Percentiles rank a stretch among this genome's conserved stretches.
Evolutionary conservation across 37 sponge, comb jelly and placozoan genomes (phyloP).

Genomic region (Cliona cf. orientalis): DNA sequence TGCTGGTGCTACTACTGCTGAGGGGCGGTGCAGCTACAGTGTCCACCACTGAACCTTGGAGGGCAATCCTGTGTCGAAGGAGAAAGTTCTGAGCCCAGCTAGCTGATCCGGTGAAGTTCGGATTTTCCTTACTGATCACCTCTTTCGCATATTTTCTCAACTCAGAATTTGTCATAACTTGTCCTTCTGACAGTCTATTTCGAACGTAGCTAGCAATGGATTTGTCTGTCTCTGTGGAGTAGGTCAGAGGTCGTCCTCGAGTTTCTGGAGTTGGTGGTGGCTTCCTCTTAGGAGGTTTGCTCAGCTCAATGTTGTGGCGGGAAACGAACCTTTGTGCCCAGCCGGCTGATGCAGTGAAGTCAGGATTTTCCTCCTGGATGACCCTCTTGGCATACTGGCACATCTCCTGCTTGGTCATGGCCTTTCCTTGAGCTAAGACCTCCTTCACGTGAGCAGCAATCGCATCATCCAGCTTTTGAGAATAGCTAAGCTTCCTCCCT

Average conservation of each 20-base stretch:
- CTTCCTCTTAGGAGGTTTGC: background rate
- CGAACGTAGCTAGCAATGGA: constrained; percentile 72
- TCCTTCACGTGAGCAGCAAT: constrained; percentile 67
- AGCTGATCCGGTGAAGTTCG: constrained; percentile 82
- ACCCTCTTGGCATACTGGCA: constrained; percentile 65
- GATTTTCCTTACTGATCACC: constrained; percentile 67
- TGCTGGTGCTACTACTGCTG: background rate
- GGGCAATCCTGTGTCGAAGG: constrained; percentile 63
- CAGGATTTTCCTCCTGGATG: constrained; percentile 75
- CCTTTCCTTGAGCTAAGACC: constrained; percentile 44
- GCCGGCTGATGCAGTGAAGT: constrained; percentile 74
- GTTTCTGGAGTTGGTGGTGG: constrained; percentile 5
- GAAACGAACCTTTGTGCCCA: constrained; percentile 81
- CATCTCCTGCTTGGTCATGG: constrained; percentile 57
- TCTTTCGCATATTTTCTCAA: constrained; percentile 73
- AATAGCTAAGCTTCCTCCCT: constrained; percentile 77
- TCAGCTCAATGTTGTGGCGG: constrained; percentile 58
- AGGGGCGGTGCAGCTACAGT: background rate
- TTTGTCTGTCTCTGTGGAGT: constrained; percentile 65
- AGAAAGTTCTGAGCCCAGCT: constrained; percentile 92
- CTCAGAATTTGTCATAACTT: constrained; percentile 58
- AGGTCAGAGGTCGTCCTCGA: constrained; percentile 76
- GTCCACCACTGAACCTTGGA: constrained; percentile 8
- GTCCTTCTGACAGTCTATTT: constrained; percentile 39
- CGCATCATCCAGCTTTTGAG: constrained; percentile 47